A percentile compares a stretch with the other conserved stretches of the same genome.
phyloP scores from a whole-genome alignment of 2,113 vertebrate species.

The Origma solitaria region DNA sequence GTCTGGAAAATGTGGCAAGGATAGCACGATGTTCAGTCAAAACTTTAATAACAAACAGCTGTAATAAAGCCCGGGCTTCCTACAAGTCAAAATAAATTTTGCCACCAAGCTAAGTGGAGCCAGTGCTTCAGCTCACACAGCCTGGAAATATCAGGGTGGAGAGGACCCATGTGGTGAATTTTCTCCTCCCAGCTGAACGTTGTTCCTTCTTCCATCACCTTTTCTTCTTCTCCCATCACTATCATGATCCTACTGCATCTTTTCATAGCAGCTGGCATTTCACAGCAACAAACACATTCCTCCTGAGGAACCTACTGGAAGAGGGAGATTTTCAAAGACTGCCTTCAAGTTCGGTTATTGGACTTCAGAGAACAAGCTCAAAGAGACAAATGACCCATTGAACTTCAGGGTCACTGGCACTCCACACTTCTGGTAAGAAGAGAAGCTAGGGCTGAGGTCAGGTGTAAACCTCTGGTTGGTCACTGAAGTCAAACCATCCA shows the following conservation, averaged over 20 bases:
- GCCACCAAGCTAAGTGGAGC: not conserved
- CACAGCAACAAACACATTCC: not conserved
- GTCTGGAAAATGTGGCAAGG: not conserved
- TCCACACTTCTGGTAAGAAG: not conserved
- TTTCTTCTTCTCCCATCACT: not conserved
- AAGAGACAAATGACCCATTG: not conserved
- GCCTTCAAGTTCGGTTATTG: not conserved
- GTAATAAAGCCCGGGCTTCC: not conserved
- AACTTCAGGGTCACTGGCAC: not conserved
- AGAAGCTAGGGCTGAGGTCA: not conserved
- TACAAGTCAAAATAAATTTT: not conserved
- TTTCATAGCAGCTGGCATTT: not conserved
- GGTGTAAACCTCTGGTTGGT: not conserved
- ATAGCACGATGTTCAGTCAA: slow-evolving; percentile 20
- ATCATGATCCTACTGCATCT: rapidly evolving
- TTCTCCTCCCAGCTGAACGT: not conserved
- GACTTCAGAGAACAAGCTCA: not conserved
- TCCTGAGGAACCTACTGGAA: not conserved
- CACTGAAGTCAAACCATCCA: not conserved
- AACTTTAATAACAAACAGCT: slow-evolving; percentile 39
- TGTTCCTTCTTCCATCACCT: not conserved
- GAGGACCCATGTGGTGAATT: not conserved
- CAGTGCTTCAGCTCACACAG: not conserved
- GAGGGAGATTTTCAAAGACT: not conserved
- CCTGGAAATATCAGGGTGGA: not conserved